A percentile compares a stretch with the other conserved stretches of the same genome.
phyloP scores from a whole-genome alignment of 35 echinoderm and acorn worm genomes.

The Holothuria glaberrima region DNA sequence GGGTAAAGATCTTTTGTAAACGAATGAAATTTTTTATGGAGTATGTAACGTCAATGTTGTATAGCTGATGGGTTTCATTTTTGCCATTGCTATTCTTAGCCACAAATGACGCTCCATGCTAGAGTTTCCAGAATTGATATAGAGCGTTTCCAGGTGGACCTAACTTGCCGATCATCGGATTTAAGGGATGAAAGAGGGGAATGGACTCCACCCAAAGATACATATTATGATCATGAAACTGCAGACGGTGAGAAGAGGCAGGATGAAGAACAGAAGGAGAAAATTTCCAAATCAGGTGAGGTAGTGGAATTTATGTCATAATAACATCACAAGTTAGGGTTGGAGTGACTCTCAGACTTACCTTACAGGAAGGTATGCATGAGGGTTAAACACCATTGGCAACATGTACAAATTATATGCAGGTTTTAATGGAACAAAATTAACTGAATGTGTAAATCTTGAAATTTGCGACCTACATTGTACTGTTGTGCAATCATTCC shows the following conservation, averaged over 20 bases:
- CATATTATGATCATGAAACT: constrained; percentile 89
- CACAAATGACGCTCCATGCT: constrained; percentile 81
- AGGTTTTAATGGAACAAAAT: not conserved
- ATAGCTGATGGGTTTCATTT: not conserved
- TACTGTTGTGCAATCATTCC: too few species aligned
- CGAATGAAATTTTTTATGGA: too few species aligned
- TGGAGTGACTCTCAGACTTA: too few species aligned
- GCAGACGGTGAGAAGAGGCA: constrained; percentile 72
- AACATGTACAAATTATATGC: not conserved
- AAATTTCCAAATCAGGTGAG: constrained; percentile 59
- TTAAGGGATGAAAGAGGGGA: constrained; percentile 82
- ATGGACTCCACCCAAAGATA: constrained; percentile 80
- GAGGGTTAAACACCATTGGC: too few species aligned
- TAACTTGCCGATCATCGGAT: constrained; percentile 88
- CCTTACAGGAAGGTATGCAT: too few species aligned
- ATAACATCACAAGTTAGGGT: too few species aligned
- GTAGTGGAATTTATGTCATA: not conserved
- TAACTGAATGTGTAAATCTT: too few species aligned
- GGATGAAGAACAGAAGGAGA: constrained; percentile 87
- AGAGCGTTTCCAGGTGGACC: constrained; percentile 84
- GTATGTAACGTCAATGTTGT: not conserved
- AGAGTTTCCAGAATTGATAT: constrained; percentile 93
- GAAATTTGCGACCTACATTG: too few species aligned
- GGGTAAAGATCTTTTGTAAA: too few species aligned
- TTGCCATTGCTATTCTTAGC: constrained; percentile 31